Conservation (phyloP, 2,888 invertebrate genomes). For the Cheilosia grossa region DNA sequence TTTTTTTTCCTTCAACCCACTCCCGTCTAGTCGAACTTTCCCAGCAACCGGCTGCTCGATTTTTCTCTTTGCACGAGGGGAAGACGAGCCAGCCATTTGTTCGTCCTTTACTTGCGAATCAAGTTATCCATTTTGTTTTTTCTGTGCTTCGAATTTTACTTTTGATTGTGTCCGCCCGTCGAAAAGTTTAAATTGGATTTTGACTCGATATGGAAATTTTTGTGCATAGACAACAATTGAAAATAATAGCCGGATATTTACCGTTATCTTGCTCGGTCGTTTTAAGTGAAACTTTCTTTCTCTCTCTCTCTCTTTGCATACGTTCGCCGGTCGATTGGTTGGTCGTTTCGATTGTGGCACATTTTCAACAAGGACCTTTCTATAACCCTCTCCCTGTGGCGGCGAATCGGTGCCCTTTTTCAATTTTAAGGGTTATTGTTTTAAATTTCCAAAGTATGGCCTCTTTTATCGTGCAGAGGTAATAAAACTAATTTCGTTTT, state of each 20-base stretch:
- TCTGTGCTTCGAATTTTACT: constrained; percentile 13
- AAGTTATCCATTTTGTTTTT: constrained; percentile 42
- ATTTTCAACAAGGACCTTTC: neutral
- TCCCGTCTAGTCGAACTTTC: constrained; percentile 42
- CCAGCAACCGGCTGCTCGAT: constrained; percentile 70
- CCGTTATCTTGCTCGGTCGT: constrained; percentile 67
- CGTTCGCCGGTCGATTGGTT: constrained; percentile 29
- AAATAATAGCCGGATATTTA: constrained; percentile 76
- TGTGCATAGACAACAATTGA: constrained; percentile 76
- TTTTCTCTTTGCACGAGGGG: constrained; percentile 25
- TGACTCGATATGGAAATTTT: constrained; percentile 74
- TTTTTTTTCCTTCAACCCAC: constrained; percentile 43
- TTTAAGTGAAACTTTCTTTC: constrained; percentile 67
- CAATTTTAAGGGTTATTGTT: constrained; percentile 66
- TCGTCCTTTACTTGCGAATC: constrained; percentile 13
- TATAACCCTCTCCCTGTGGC: too few species aligned
- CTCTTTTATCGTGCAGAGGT: constrained; percentile 65
- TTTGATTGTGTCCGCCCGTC: constrained; percentile 72
- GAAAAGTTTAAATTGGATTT: constrained; percentile 76
- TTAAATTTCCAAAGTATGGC: constrained; percentile 63
- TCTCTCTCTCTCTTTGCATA: constrained; percentile 54
- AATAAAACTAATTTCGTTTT: constrained; percentile 64
- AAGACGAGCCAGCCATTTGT: constrained; percentile 30
- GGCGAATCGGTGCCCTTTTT: constrained; percentile 18
- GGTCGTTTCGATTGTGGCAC: constrained; percentile 25